Conservation (phyloP, 2,113 vertebrate genomes). For the Laticauda colubrina region DNA sequence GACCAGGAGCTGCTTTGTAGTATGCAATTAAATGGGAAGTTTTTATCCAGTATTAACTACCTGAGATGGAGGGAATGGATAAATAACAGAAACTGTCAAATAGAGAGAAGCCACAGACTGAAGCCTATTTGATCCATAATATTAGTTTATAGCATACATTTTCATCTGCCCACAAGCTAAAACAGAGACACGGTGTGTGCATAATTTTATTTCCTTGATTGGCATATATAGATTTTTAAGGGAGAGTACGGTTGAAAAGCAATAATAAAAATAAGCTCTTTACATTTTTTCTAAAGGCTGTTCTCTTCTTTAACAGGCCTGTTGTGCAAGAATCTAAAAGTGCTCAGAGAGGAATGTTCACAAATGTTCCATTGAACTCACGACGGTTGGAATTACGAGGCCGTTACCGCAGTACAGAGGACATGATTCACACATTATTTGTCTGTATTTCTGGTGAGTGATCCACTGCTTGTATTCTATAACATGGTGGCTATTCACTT, state of each 20-base stretch:
- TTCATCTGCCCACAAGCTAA: neutral
- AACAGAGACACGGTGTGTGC: neutral
- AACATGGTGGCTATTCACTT: neutral
- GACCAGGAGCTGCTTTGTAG: neutral
- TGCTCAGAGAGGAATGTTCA: neutral
- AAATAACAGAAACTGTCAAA: neutral
- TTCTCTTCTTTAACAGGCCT: neutral
- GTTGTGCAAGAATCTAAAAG: neutral
- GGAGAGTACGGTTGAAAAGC: neutral
- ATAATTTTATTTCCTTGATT: neutral
- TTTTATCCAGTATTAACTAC: neutral
- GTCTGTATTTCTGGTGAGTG: constrained; percentile 73
- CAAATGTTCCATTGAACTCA: rapidly evolving
- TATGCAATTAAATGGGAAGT: neutral
- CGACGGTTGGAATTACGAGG: constrained; percentile 52
- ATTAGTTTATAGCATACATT: neutral
- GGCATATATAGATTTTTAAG: neutral
- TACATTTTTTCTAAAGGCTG: neutral
- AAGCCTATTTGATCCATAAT: neutral
- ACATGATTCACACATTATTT: constrained; percentile 74
- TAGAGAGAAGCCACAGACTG: neutral
- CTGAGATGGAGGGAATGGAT: neutral
- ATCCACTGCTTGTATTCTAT: neutral
- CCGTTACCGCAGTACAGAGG: constrained; percentile 63
- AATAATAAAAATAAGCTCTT: neutral